Evolutionary conservation across 2,113 vertebrate genomes (phyloP).

Genomic region (Cairina moschata): DNA sequence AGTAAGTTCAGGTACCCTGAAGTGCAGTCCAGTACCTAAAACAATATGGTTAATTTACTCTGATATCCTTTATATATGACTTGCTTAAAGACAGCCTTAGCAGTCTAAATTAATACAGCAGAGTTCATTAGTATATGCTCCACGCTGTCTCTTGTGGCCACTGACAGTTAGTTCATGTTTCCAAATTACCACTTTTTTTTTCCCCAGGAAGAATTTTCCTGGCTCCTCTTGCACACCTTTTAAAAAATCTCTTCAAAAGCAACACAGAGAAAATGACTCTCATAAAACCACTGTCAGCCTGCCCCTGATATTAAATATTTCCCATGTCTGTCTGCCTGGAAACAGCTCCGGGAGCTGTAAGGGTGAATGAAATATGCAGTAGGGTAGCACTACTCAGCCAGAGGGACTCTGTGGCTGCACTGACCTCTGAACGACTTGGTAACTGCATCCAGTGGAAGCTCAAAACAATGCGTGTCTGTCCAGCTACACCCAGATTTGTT

Average conservation of each 20-base stretch:
- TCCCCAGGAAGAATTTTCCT: neutral
- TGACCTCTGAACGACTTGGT: constrained; percentile 5
- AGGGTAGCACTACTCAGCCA: neutral
- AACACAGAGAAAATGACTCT: neutral
- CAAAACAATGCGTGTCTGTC: constrained; percentile 31
- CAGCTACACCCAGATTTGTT: constrained; percentile 9
- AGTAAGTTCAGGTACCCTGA: neutral
- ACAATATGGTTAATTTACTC: neutral
- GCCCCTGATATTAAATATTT: neutral
- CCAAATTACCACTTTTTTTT: neutral
- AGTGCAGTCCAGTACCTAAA: neutral
- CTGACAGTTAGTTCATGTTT: neutral
- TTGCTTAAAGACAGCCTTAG: neutral
- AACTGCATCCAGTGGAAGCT: constrained; percentile 4
- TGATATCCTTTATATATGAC: neutral
- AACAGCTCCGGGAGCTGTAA: neutral
- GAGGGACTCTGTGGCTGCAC: fast-evolving
- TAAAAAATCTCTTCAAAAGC: neutral
- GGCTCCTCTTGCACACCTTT: neutral
- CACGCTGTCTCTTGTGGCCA: neutral
- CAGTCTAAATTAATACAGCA: neutral
- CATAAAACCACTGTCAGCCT: neutral
- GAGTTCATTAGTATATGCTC: neutral
- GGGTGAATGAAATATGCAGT: neutral
- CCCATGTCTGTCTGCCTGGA: neutral